Conservation (phyloP, 2,888 invertebrate species). For the Scaptomyza tumidula region DNA sequence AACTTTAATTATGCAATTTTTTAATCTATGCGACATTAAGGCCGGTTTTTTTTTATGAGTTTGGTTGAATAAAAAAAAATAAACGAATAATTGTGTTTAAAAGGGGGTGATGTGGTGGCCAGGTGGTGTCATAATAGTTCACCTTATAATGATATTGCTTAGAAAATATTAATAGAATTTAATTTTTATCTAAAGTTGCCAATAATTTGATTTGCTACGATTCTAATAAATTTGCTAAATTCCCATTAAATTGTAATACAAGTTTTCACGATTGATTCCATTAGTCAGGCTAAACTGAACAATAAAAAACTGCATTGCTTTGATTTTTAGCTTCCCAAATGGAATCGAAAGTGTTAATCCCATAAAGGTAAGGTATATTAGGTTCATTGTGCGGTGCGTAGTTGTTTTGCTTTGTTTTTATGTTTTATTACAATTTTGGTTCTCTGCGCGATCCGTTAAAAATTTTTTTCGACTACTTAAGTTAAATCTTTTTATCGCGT, state of each 20-base stretch:
- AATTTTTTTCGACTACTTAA: slow-evolving; percentile 63
- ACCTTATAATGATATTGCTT: slow-evolving; percentile 51
- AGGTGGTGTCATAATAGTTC: slow-evolving; percentile 39
- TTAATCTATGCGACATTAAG: slow-evolving; percentile 43
- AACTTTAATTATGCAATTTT: slow-evolving; percentile 66
- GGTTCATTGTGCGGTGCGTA: slow-evolving; percentile 72
- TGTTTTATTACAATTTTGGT: slow-evolving; percentile 70
- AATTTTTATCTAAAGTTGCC: slow-evolving; percentile 62
- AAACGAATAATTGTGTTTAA: slow-evolving; percentile 10
- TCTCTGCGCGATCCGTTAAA: slow-evolving; percentile 60
- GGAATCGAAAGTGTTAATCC: slow-evolving; percentile 27
- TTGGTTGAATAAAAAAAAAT: slow-evolving; percentile 17
- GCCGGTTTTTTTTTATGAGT: slow-evolving; percentile 25
- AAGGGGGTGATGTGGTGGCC: slow-evolving; percentile 20
- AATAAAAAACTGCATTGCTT: background rate
- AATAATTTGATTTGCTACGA: slow-evolving; percentile 45
- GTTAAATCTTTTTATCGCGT: slow-evolving; percentile 66
- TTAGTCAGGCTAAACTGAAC: slow-evolving; percentile 16
- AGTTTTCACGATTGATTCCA: slow-evolving; percentile 31
- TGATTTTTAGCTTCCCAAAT: slow-evolving; percentile 14
- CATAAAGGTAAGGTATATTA: slow-evolving; percentile 34
- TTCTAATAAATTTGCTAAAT: slow-evolving; percentile 75
- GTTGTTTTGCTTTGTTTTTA: slow-evolving; percentile 42
- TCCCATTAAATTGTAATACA: slow-evolving; percentile 49
- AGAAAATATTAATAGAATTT: slow-evolving; percentile 48